A percentile compares a stretch with the other conserved stretches of the same genome.
Evolutionary conservation across 2,113 vertebrate species (phyloP).

Genomic region (Phainopepla nitens): DNA sequence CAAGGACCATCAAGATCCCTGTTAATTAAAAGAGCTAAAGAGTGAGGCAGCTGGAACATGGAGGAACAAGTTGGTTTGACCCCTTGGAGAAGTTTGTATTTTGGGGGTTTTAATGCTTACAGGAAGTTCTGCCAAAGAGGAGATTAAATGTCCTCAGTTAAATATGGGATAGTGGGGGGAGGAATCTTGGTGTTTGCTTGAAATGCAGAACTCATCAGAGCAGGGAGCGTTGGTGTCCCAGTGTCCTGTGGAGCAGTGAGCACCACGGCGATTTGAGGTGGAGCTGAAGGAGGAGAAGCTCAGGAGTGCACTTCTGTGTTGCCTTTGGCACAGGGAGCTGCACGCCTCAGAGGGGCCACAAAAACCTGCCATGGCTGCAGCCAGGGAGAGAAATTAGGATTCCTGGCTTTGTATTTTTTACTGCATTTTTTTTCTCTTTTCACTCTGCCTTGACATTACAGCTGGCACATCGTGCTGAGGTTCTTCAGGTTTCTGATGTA

Average conservation of each 20-base stretch:
- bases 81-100: background rate
- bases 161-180: background rate
- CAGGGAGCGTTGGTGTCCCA: accelerated
- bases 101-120: background rate
- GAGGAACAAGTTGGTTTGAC: background rate
- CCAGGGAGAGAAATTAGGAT: background rate
- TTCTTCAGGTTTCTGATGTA: background rate
- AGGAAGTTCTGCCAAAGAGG: background rate
- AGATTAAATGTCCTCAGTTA: background rate
- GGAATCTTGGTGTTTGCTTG: background rate
- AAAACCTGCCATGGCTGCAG: background rate
- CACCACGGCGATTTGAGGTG: background rate
- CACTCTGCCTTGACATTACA: background rate
- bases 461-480: background rate
- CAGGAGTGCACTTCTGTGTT: accelerated
- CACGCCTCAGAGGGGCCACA: background rate
- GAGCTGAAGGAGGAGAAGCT: background rate
- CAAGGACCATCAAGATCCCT: background rate
- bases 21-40: background rate
- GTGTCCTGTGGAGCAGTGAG: background rate
- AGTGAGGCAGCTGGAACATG: background rate
- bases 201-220: background rate
- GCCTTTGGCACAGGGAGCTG: background rate
- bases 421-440: background rate
- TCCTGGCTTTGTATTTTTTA: background rate